Base-by-base conservation (phyloP, 2,888 invertebrate species). In the Parascotia fuliginaria region DNA sequence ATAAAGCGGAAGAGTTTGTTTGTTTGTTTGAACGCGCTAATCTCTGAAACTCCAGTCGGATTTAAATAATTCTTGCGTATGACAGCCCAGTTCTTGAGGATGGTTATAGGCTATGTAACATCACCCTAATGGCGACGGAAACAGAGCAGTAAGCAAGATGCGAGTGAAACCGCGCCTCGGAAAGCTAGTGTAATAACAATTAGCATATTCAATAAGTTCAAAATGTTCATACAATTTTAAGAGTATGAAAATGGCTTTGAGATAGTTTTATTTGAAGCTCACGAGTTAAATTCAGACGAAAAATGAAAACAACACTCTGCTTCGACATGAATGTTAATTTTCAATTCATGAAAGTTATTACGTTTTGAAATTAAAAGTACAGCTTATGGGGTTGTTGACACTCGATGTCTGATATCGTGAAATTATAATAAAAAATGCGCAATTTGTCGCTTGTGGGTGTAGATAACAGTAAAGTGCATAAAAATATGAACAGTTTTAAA, bases 241-340 rank as follows among this genome's bases (percentile, higher is more conserved):
- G 32, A 50, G 42, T 47, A 31, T 40, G n/a, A n/a, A n/a, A 40
- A 31, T 44, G 42, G 38, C 41, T 46, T 54, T 49, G 33, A 42
- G 43, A 46, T 41, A 43, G 43, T 22, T 9, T 28, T 7, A 37
- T 34, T 27, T 19, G 27, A 33, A 33, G 39, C 9, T 38, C 19
- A 29, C 5, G 24, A 28, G 19, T 28, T 37, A 28, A 43, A 43
- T 28, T 29, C n/a, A 14, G 36, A 15, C 13, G 7, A 13, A 11
- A 33, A 29, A 29, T 15, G 9, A 24, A 32, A 24, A 24, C 5
- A n/a, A 13, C 12, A 9, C 33, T 28, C 34, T 42, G 11, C 34
- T 22, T 38, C 16, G 33, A 33, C 12, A 13, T 32, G 32, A 32
- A 32, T 14, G 33, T 5, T 33, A n/a, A 33, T 15, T 33, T 31